These are phyloP conservation scores for Illadopsis cleaveri DNA, from an alignment of 2,113 vertebrate genomes.

Conservation along the genomic window DNA sequence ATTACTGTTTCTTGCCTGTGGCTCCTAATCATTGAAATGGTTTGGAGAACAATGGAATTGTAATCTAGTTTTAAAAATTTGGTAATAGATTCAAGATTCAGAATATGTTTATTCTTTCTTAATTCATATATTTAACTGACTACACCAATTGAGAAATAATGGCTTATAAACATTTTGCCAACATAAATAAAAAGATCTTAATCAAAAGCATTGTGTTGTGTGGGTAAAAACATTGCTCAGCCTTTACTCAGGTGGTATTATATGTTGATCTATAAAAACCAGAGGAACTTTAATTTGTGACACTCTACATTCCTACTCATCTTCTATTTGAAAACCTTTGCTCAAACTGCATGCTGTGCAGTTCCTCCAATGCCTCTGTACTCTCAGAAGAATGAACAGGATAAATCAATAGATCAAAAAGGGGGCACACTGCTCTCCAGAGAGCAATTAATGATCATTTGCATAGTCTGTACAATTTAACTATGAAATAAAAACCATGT, in stretches of 20 bases:
- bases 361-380: background rate
- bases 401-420: constrained; percentile 19
- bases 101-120: too few species aligned
- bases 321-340: background rate
- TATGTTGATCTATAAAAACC: background rate
- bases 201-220: background rate
- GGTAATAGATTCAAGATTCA: background rate
- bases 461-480: background rate
- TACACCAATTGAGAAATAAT: background rate
- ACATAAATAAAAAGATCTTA: background rate
- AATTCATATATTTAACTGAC: background rate
- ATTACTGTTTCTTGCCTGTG: background rate
- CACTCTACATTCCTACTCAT: background rate
- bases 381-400: background rate
- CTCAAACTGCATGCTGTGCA: background rate
- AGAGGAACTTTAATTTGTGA: background rate
- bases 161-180: background rate
- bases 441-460: constrained; percentile 54
- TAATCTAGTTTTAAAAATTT: background rate
- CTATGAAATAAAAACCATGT: background rate
- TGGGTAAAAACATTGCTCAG: background rate
- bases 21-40: background rate
- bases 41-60: background rate
- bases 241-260: background rate
- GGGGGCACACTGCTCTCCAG: background rate